Evolutionary conservation across 2,888 invertebrate species (phyloP).

Genomic region (Cheilosia vulpina): DNA sequence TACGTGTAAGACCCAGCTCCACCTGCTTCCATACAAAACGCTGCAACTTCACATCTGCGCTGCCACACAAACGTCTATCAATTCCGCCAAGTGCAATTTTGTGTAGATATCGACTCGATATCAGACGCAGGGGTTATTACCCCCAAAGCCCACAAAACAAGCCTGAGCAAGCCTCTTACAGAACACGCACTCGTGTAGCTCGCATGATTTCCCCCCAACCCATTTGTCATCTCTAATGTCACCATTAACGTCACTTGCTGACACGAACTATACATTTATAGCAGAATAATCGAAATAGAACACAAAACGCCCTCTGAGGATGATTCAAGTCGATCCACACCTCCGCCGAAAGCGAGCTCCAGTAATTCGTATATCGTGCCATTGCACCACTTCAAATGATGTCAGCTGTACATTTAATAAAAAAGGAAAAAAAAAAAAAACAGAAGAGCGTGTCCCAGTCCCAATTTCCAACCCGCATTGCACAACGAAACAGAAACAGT

Average conservation of each 20-base stretch:
- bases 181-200: neutral
- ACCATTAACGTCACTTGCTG: neutral
- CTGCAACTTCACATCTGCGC: neutral
- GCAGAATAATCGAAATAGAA: neutral
- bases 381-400: slow-evolving; percentile 47
- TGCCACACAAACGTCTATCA: neutral
- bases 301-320: slow-evolving; percentile 9
- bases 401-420: slow-evolving; percentile 48
- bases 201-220: neutral
- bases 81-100: neutral
- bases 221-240: slow-evolving; percentile 3
- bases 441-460: too few species aligned
- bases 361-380: slow-evolving; percentile 33
- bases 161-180: neutral
- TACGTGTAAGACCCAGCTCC: neutral
- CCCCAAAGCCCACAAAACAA: neutral
- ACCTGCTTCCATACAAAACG: too few species aligned
- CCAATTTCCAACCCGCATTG: neutral
- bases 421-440: neutral
- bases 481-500: slow-evolving; percentile 21
- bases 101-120: neutral
- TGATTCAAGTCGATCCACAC: slow-evolving; percentile 33
- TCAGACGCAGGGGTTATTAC: neutral
- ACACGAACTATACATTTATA: slow-evolving; percentile 5
- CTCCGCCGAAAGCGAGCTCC: neutral